Evolutionary conservation across 2,113 vertebrate species (phyloP).

Genomic region (Panthera uncia): DNA sequence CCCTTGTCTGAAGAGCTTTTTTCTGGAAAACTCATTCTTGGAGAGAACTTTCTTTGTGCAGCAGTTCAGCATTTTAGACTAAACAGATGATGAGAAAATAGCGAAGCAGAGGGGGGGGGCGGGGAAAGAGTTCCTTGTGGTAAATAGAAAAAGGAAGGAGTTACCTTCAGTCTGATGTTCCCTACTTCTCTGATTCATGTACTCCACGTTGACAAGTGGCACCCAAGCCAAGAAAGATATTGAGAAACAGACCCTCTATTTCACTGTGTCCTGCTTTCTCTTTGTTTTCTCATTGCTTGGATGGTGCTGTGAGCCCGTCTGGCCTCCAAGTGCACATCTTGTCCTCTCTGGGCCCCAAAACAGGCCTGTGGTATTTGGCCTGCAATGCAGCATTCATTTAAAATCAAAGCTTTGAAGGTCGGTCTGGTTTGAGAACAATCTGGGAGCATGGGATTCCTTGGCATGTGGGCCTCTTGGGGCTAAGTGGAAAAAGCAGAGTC

Average conservation of each 20-base stretch:
- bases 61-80: conserved; percentile 81
- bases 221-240: neutral
- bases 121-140: conserved; percentile 58
- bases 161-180: conserved; percentile 58
- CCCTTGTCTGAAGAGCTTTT: conserved; percentile 19
- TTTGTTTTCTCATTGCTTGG: neutral
- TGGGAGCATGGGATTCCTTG: conserved; percentile 7
- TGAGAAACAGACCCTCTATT: neutral
- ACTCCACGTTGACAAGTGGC: neutral
- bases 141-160: conserved; percentile 67
- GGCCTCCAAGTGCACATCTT: conserved; percentile 17
- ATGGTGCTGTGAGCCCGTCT: neutral
- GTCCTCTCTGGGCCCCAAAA: neutral
- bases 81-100: conserved; percentile 82
- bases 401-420: conserved; percentile 57
- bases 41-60: conserved; percentile 82
- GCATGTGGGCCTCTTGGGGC: neutral
- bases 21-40: conserved; percentile 81
- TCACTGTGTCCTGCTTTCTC: neutral
- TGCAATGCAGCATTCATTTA: neutral
- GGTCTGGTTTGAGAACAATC: conserved; percentile 46
- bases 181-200: conserved; percentile 23
- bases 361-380: conserved; percentile 18
- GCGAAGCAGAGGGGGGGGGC: neutral
- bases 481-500: neutral